A percentile compares a stretch with the other conserved stretches of the same genome.
Evolutionary conservation across 2,113 vertebrate species (phyloP).

Genomic region (Rissa tridactyla): DNA sequence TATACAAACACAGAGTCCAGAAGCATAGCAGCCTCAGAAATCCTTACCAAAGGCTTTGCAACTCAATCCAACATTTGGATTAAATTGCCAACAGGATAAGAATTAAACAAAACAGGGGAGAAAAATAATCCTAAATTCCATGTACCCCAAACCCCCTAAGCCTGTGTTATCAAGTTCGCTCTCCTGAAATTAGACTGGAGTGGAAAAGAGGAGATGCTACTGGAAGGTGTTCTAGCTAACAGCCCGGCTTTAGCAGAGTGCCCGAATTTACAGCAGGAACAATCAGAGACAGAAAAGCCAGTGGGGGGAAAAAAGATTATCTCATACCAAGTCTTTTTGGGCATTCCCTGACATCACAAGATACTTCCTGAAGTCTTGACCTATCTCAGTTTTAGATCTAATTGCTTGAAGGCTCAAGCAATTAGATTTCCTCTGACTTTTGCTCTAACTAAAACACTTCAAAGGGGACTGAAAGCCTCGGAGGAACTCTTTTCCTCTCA

Average conservation of each 20-base stretch:
- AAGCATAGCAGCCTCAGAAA: neutral
- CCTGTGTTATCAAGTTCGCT: neutral
- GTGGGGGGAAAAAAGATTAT: accelerated
- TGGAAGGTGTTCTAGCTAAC: neutral
- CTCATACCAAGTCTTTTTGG: neutral
- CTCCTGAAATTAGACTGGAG: neutral
- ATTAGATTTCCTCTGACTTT: neutral
- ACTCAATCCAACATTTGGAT: neutral
- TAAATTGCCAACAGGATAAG: neutral
- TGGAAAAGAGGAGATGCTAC: neutral
- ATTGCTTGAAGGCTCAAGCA: neutral
- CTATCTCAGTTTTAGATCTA: neutral
- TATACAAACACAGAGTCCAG: neutral
- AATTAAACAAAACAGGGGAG: neutral
- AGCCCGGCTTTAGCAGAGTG: neutral
- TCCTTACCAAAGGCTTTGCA: neutral
- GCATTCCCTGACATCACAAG: neutral
- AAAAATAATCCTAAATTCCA: neutral
- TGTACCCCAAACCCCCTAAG: neutral
- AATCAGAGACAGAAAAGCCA: neutral
- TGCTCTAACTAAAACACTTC: neutral
- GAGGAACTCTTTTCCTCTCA: neutral
- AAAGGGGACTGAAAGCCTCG: neutral
- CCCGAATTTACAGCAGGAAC: neutral
- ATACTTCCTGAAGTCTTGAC: neutral